Evolutionary conservation across 64 coral and sea anemone species (phyloP).

Genomic region (Actinia equina): DNA sequence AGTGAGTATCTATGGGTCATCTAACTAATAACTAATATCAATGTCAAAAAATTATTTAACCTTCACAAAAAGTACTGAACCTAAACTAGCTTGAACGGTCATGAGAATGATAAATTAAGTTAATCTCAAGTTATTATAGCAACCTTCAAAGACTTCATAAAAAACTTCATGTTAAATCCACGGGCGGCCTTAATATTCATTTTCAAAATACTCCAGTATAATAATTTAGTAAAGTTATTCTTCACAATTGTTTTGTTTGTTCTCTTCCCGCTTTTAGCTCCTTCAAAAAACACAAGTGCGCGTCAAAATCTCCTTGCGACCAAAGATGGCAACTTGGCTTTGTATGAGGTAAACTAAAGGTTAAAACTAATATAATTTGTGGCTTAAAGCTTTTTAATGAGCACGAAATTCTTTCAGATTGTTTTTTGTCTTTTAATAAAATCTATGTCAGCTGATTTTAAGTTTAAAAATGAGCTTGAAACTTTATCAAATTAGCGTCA

Average conservation of each 20-base stretch:
- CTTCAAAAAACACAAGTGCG: conserved; percentile 4
- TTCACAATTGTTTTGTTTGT: not conserved
- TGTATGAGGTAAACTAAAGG: conserved; percentile 68
- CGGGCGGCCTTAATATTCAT: not conserved
- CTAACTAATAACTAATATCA: too few species aligned
- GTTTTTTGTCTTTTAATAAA: not conserved
- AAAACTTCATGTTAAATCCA: not conserved
- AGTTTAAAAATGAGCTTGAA: too few species aligned
- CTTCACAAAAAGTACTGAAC: not conserved
- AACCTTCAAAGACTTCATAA: not conserved
- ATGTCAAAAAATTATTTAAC: too few species aligned
- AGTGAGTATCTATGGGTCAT: not conserved
- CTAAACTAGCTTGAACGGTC: not conserved
- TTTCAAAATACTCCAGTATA: not conserved
- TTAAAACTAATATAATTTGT: not conserved
- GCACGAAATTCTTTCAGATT: not conserved
- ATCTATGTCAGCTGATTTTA: too few species aligned
- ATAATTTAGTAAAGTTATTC: not conserved
- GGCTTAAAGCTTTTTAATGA: not conserved
- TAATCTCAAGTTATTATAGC: too few species aligned
- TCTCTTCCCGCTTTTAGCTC: conserved; percentile 9
- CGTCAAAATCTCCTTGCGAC: conserved; percentile 20
- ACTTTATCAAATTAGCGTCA: too few species aligned
- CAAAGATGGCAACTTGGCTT: conserved; percentile 78
- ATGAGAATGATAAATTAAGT: not conserved